These are phyloP conservation scores for Linurgus olivaceus DNA, from an alignment of 2,797 vertebrate species.

Conservation along the genomic window DNA sequence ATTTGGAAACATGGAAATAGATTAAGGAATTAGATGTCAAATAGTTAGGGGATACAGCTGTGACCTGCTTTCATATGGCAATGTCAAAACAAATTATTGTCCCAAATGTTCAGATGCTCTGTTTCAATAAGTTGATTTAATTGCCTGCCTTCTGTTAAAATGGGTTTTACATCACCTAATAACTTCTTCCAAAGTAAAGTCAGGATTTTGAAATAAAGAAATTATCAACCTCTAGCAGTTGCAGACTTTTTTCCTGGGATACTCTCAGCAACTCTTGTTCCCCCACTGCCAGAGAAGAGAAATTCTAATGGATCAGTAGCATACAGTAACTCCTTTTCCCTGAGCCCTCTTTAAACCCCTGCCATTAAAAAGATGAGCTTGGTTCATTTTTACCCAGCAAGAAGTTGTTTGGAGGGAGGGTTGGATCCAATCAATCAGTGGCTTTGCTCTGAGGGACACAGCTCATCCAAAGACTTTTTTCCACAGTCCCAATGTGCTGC, in stretches of 20 bases:
- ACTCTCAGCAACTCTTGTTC: neutral
- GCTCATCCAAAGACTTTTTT: neutral
- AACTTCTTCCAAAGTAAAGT: neutral
- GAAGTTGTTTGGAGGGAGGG: neutral
- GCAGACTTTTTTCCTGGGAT: neutral
- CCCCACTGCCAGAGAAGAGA: neutral
- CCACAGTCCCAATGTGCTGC: neutral
- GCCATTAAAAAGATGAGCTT: neutral
- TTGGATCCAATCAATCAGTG: neutral
- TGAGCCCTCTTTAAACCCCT: neutral
- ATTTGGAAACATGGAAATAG: neutral
- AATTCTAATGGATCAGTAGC: neutral
- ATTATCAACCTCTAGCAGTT: neutral
- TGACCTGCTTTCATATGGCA: neutral
- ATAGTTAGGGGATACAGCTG: neutral
- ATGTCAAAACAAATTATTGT: neutral
- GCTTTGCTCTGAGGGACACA: neutral
- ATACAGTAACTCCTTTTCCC: neutral
- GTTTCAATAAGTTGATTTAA: neutral
- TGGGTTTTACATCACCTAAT: neutral
- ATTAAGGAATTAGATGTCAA: neutral
- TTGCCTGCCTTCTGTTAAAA: neutral
- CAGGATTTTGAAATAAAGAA: neutral
- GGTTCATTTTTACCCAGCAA: neutral
- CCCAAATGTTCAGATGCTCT: neutral